Percentiles rank a stretch among this genome's conserved stretches.
phyloP scores from a whole-genome alignment of 1,140 invertebrate genomes.

The Thaumatotibia leucotreta region DNA sequence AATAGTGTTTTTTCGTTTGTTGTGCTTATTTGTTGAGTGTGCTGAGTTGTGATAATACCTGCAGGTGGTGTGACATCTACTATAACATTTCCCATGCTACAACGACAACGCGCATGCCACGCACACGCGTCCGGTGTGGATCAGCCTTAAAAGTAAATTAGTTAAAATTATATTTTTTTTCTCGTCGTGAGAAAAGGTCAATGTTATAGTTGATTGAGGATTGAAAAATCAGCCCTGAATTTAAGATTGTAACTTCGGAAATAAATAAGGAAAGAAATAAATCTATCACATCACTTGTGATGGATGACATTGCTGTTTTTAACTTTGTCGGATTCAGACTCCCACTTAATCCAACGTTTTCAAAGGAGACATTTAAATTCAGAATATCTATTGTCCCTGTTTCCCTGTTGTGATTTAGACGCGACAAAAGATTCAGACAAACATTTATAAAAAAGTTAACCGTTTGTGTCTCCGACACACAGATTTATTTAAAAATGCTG shows the following conservation, averaged over 20 bases:
- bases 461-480: slow-evolving; percentile 30
- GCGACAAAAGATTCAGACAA: slow-evolving; percentile 49
- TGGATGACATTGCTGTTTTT: neutral
- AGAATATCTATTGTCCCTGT: slow-evolving; percentile 47
- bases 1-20: no score
- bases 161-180: no score
- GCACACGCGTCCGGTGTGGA: no score
- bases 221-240: no score
- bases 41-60: no score
- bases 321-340: slow-evolving; percentile 2
- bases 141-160: no score
- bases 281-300: neutral
- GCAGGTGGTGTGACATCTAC: no score
- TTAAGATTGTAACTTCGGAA: neutral
- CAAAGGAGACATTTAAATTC: slow-evolving; percentile 51
- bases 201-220: no score
- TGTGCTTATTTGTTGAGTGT: no score
- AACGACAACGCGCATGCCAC: no score
- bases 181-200: no score
- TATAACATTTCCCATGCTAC: no score
- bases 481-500: slow-evolving; percentile 35
- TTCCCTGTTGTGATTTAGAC: slow-evolving; percentile 49
- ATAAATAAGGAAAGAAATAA: neutral
- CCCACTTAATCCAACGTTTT: slow-evolving; percentile 13
- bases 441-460: slow-evolving; percentile 58